phyloP scores from a whole-genome alignment of 2,113 vertebrate genomes.

The Clinocottus analis region DNA sequence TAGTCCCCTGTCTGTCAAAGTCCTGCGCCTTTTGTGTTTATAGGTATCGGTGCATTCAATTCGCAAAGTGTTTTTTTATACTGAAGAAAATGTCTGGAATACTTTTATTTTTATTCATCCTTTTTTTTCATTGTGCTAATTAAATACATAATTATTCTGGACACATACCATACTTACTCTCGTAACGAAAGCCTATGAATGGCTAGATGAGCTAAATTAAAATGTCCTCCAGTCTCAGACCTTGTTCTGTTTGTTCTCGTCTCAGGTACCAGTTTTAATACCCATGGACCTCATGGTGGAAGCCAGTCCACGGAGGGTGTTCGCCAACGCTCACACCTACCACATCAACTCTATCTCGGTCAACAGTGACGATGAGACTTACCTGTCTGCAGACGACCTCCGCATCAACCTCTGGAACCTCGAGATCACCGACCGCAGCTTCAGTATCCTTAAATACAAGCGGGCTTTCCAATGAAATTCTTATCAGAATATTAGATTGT shows the following conservation, averaged over 20 bases:
- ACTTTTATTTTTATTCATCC: neutral
- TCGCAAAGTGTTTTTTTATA: too few relatives aligned
- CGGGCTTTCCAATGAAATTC: neutral
- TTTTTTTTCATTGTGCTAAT: neutral
- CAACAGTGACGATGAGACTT: conserved; percentile 85
- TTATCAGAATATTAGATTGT: neutral
- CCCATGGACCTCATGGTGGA: conserved; percentile 88
- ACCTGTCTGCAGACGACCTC: conserved; percentile 85
- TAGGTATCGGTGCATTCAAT: neutral
- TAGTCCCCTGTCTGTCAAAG: neutral
- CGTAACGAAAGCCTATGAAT: neutral
- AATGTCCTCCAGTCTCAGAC: neutral
- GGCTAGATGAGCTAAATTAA: too few relatives aligned
- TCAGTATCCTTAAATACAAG: conserved; percentile 80
- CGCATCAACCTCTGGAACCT: conserved; percentile 86
- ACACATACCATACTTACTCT: too few relatives aligned
- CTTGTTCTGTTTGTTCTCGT: neutral
- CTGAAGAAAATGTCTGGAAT: neutral
- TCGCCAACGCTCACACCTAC: conserved; percentile 86
- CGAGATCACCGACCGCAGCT: conserved; percentile 87
- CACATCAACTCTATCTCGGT: conserved; percentile 87
- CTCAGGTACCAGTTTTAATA: conserved; percentile 83
- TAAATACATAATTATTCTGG: neutral
- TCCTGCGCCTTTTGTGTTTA: neutral
- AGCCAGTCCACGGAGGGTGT: conserved; percentile 84